phyloP scores from a whole-genome alignment of 2,113 vertebrate genomes.

The Grus americana region DNA sequence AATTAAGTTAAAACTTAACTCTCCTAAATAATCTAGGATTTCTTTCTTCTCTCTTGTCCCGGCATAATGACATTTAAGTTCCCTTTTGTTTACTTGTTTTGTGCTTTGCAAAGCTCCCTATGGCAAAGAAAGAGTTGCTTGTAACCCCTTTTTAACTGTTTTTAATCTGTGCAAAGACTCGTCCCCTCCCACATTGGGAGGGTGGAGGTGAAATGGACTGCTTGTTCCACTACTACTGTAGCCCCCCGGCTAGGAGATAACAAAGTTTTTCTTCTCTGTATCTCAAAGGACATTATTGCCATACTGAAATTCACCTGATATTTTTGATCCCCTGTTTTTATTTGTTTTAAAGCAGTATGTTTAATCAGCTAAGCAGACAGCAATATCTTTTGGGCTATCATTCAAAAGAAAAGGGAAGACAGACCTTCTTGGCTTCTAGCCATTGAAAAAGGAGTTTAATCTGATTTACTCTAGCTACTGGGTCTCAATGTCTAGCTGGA shows the following conservation, averaged over 20 bases:
- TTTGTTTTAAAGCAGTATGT: not conserved
- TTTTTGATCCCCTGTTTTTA: not conserved
- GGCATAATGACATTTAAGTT: not conserved
- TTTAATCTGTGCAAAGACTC: not conserved
- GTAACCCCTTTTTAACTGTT: not conserved
- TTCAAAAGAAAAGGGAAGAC: not conserved
- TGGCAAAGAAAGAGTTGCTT: not conserved
- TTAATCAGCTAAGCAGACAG: not conserved
- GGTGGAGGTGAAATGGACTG: not conserved
- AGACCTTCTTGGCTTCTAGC: slow-evolving; percentile 34
- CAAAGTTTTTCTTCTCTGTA: not conserved
- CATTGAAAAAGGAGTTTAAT: slow-evolving; percentile 53
- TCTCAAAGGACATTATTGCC: not conserved
- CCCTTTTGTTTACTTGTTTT: not conserved
- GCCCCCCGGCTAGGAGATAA: not conserved
- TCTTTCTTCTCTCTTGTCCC: not conserved
- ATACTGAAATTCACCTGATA: not conserved
- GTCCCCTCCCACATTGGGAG: rapidly evolving
- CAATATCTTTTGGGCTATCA: not conserved
- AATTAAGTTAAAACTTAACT: not conserved
- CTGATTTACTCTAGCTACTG: slow-evolving; percentile 53
- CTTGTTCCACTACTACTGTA: not conserved
- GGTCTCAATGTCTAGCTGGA: not conserved
- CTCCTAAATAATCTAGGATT: not conserved
- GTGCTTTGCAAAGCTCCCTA: not conserved